Base-by-base conservation (phyloP, 2,797 vertebrate genomes). In the Propithecus perrieri region DNA sequence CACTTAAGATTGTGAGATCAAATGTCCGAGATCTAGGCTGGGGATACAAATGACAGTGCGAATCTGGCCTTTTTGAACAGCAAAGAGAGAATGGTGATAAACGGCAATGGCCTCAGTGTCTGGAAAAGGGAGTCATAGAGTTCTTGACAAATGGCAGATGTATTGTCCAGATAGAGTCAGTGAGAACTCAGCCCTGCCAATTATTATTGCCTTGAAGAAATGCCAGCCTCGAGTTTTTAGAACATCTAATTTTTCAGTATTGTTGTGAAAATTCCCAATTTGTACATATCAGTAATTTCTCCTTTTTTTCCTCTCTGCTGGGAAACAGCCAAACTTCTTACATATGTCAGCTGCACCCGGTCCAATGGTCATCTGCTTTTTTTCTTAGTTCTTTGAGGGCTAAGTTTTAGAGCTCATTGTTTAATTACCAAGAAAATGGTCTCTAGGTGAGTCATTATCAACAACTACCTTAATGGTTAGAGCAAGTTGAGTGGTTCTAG, bases 121-220 rank as follows among this genome's bases (percentile, higher is more conserved):
- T 20, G 6, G 35, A 17, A 12, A 18, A 26, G 7, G n/a, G 20
- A 35, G 7, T 17, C 0, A 0, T 10, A 9, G 46, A 7, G 4
- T 67, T 38, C 87, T 69, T 30, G 55, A 72, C 33, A n/a, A 53
- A 53, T 0, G 6, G 30, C 69, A 48, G 41, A 5, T 22, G 8
- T 2, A 0, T 43, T n/a, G 26, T 75, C 41, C 35, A 12, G 35
- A 5, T 0, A 35, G 59, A 53, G 3, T 4, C 30, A 24, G 0
- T 7, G 14, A 67, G 26, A 18, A 43, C n/a, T 17, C 46, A 63
- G 28, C n/a, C 12, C 14, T 67, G 63, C 9, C 57, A 2, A 0
- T 5, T 17, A 22, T 14, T 35, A 22, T 14, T 35, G 75, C n/a
- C 63, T 53, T 81, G 53, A 71, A 18, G 33, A n/a, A 43, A 71